Percentiles rank a stretch among this genome's conserved stretches.
Evolutionary conservation across 2,113 vertebrate genomes (phyloP).

Genomic region (Podilymbus podiceps): DNA sequence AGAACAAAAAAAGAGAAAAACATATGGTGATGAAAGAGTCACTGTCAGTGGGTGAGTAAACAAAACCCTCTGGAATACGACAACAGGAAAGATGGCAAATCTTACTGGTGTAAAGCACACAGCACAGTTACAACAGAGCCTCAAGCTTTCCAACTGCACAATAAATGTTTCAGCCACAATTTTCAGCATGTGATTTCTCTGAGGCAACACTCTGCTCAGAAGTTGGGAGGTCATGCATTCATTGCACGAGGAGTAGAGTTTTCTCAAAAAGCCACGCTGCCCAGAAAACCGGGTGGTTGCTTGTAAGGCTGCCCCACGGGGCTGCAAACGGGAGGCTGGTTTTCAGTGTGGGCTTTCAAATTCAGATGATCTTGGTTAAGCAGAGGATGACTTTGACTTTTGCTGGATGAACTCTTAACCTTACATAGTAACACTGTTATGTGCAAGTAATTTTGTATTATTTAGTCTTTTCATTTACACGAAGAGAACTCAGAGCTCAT

Average conservation of each 20-base stretch:
- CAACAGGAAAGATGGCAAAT: background rate
- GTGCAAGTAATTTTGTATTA: background rate
- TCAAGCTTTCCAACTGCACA: background rate
- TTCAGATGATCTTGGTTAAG: background rate
- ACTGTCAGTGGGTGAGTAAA: constrained; percentile 42
- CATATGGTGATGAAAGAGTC: constrained; percentile 54
- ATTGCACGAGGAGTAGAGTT: background rate
- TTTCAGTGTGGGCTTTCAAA: background rate
- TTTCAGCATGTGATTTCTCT: background rate
- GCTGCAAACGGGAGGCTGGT: background rate
- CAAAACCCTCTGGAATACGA: background rate
- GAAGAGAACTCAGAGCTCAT: background rate
- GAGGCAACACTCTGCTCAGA: background rate
- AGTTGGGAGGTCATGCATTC: background rate
- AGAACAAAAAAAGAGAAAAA: constrained; percentile 69
- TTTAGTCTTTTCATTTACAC: background rate
- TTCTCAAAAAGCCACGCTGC: background rate
- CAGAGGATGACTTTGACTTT: background rate
- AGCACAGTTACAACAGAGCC: background rate
- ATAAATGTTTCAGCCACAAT: background rate
- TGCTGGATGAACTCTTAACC: background rate
- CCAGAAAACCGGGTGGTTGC: background rate
- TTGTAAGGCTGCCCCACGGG: background rate
- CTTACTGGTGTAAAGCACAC: background rate
- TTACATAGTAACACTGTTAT: background rate